Evolutionary conservation across 2,797 vertebrate genomes (phyloP).

Genomic region (Loriculus beryllinus): DNA sequence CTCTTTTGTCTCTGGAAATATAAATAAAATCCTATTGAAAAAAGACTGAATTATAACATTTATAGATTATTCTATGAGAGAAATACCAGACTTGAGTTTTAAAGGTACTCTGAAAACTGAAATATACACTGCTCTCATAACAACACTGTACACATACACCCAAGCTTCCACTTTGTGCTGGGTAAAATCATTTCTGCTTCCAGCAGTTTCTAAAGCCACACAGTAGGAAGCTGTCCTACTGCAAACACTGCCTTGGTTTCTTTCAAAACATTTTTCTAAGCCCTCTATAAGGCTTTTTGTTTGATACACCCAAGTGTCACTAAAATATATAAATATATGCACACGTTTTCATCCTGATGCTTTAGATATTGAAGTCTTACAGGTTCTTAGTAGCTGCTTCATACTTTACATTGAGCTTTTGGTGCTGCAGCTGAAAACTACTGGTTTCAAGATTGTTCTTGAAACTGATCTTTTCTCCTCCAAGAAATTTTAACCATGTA

Average conservation of each 20-base stretch:
- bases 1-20: background rate
- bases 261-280: background rate
- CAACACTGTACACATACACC: background rate
- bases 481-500: background rate
- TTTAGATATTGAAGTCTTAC: background rate
- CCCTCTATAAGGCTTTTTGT: background rate
- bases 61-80: background rate
- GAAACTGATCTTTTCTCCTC: background rate
- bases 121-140: background rate
- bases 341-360: background rate
- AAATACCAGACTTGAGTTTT: background rate
- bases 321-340: background rate
- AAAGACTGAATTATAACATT: background rate
- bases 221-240: background rate
- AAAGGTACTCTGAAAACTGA: background rate
- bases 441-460: background rate
- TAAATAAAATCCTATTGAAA: background rate
- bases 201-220: background rate
- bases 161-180: background rate
- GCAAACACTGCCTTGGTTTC: background rate
- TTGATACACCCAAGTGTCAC: background rate
- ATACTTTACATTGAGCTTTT: background rate
- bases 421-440: background rate
- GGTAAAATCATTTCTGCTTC: conserved; percentile 1
- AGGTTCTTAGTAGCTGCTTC: background rate